phyloP scores from a whole-genome alignment of 2,888 invertebrate genomes.

The Oxycera nigricornis region DNA sequence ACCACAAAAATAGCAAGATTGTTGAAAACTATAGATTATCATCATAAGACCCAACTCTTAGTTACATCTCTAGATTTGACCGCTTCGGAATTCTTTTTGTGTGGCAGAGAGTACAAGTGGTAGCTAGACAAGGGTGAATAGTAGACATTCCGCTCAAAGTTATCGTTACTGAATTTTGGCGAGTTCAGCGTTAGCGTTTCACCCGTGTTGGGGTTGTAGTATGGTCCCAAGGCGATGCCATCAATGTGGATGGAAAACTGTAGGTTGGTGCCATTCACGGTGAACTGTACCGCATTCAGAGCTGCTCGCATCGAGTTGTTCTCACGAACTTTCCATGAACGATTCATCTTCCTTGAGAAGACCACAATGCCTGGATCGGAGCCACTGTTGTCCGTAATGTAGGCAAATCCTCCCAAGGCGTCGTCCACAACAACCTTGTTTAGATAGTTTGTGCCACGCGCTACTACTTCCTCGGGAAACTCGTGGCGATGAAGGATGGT shows the following conservation, averaged over 20 bases:
- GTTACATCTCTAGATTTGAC: too few relatives aligned
- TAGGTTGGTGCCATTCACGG: conserved; percentile 67
- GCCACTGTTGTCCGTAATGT: conserved; percentile 75
- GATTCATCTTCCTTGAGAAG: conserved; percentile 69
- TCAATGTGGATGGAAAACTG: conserved; percentile 70
- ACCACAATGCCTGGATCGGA: conserved; percentile 76
- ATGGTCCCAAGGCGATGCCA: conserved; percentile 75
- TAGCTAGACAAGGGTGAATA: conserved; percentile 75
- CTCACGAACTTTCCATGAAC: conserved; percentile 76
- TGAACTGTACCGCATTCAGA: conserved; percentile 67
- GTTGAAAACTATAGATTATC: too few relatives aligned
- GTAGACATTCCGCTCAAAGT: conserved; percentile 65
- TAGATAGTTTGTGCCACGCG: conserved; percentile 67
- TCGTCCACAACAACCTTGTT: conserved; percentile 78
- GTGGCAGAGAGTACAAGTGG: conserved; percentile 71
- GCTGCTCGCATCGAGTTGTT: conserved; percentile 69
- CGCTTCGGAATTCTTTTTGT: too few relatives aligned
- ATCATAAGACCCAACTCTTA: too few relatives aligned
- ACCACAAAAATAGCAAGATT: too few relatives aligned
- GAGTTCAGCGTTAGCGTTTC: conserved; percentile 48
- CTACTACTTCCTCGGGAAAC: conserved; percentile 69
- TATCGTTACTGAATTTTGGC: conserved; percentile 49
- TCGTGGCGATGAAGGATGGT: conserved; percentile 67
- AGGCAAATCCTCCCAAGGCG: conserved; percentile 71
- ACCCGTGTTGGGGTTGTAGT: conserved; percentile 59